phyloP scores from a whole-genome alignment of 2,888 invertebrate genomes.

The Epirrhoe tristata region DNA sequence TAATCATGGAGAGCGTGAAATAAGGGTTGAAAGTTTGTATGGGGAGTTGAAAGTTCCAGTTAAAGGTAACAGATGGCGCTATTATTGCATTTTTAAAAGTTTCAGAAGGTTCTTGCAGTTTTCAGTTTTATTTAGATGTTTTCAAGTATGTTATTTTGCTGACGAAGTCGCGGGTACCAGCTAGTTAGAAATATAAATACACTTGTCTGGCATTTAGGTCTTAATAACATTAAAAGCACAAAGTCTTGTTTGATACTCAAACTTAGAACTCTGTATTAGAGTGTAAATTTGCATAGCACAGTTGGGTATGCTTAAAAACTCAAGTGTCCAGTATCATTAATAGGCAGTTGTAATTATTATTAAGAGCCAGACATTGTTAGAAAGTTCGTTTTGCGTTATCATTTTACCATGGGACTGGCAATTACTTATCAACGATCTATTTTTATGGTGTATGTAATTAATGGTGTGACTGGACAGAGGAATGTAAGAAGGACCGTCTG shows the following conservation, averaged over 20 bases:
- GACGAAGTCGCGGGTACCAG: too few species aligned
- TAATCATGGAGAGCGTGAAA: too few species aligned
- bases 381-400: conserved; percentile 59
- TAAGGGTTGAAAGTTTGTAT: too few species aligned
- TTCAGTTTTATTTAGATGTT: too few species aligned
- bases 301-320: conserved; percentile 11
- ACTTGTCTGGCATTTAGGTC: too few species aligned
- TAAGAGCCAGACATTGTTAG: conserved; percentile 67
- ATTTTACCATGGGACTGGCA: conserved; percentile 38
- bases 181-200: too few species aligned
- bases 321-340: conserved; percentile 22
- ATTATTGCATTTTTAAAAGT: too few species aligned
- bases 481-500: neutral
- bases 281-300: conserved; percentile 18
- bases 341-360: conserved; percentile 52
- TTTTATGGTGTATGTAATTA: conserved; percentile 23
- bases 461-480: neutral
- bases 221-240: conserved; percentile 3
- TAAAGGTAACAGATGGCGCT: too few species aligned
- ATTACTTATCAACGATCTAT: conserved; percentile 26
- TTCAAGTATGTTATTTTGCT: too few species aligned
- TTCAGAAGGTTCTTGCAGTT: too few species aligned
- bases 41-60: too few species aligned
- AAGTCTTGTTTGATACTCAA: neutral
- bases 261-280: neutral